Conservation (phyloP, 2,797 vertebrate genomes). For the Rhynchotus rufescens region DNA sequence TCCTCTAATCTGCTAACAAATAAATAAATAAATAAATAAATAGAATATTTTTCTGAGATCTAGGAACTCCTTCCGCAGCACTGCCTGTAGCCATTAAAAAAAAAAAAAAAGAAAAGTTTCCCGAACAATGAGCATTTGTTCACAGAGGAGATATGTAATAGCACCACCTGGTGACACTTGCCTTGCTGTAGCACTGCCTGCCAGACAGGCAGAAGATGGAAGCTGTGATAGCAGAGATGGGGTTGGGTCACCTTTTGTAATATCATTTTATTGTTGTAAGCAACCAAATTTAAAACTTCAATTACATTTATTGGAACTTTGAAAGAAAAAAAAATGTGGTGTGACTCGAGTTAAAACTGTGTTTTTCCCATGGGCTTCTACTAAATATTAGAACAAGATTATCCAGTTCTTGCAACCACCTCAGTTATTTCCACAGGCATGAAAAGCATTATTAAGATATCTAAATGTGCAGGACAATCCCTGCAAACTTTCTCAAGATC, state of each 20-base stretch:
- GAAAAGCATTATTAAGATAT: background rate
- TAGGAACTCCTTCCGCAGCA: no score
- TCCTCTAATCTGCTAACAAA: background rate
- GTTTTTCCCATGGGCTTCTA: background rate
- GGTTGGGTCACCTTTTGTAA: accelerated
- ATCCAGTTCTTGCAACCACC: background rate
- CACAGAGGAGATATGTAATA: accelerated
- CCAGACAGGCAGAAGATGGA: background rate
- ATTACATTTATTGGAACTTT: background rate
- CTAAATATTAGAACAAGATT: background rate
- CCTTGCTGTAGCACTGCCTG: background rate
- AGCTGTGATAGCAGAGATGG: background rate
- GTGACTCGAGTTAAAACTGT: background rate
- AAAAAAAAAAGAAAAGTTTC: background rate
- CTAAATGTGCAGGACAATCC: background rate
- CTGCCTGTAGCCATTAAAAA: background rate
- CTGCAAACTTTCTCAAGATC: background rate
- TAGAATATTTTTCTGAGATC: accelerated
- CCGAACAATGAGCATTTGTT: background rate
- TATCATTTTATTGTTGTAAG: background rate
- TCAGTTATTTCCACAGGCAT: background rate
- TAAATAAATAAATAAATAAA: no score
- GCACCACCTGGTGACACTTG: background rate
- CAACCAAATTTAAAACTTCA: background rate
- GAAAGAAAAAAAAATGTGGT: background rate